A percentile compares a stretch with the other conserved stretches of the same genome.
phyloP scores from a whole-genome alignment of 2,888 invertebrate species.

The Cecidostiba fungosa region DNA sequence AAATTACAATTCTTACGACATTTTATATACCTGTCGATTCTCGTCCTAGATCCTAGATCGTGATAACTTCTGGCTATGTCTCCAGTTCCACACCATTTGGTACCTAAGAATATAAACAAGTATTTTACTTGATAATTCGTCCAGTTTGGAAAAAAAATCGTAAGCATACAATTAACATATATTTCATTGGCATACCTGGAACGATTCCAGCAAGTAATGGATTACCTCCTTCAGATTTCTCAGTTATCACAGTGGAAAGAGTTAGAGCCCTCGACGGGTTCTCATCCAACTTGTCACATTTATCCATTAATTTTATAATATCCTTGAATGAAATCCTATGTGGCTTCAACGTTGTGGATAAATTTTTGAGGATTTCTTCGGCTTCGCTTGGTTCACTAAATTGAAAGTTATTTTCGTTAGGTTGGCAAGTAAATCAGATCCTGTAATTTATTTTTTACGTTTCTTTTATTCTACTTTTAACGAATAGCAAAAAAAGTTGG shows the following conservation, averaged over 20 bases:
- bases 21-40: conserved; percentile 73
- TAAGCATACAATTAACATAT: not conserved
- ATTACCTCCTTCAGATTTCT: conserved; percentile 81
- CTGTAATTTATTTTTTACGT: too few species aligned
- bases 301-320: conserved; percentile 90
- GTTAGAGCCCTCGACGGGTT: conserved; percentile 58
- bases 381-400: conserved; percentile 88
- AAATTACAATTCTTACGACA: not conserved
- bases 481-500: not conserved
- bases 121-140: not conserved
- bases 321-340: conserved; percentile 86
- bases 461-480: too few species aligned
- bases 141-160: conserved; percentile 12
- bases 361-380: conserved; percentile 83
- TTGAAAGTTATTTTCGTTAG: conserved; percentile 18
- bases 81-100: conserved; percentile 96
- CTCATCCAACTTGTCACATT: conserved; percentile 87
- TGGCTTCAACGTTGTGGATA: conserved; percentile 84
- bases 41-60: conserved; percentile 89
- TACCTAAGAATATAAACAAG: conserved; percentile 83
- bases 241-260: conserved; percentile 46
- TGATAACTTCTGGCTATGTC: conserved; percentile 92
- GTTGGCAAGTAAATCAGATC: too few species aligned
- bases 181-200: conserved; percentile 83
- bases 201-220: conserved; percentile 90